phyloP scores from a whole-genome alignment of 2,888 invertebrate species.

The Chrysomela aeneicollis region DNA sequence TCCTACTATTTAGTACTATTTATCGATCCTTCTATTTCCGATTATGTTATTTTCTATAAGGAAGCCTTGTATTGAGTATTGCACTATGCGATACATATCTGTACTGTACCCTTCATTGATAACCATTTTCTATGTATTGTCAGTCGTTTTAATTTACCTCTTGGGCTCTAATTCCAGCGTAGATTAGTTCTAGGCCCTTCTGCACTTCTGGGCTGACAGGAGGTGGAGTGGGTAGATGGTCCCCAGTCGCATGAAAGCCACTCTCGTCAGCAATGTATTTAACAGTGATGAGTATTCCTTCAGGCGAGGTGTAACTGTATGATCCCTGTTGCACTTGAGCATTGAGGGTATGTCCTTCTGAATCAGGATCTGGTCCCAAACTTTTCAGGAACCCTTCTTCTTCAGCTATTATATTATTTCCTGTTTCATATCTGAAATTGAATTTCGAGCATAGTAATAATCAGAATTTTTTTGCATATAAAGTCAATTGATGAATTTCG shows the following conservation, averaged over 20 bases:
- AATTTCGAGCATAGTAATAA: no score
- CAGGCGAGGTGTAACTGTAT: slow-evolving; percentile 81
- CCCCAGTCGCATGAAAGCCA: slow-evolving; percentile 82
- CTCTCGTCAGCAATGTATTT: slow-evolving; percentile 84
- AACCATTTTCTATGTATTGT: no score
- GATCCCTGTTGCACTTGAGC: slow-evolving; percentile 81
- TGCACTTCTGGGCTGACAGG: slow-evolving; percentile 86
- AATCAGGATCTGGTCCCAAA: slow-evolving; percentile 60
- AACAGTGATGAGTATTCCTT: slow-evolving; percentile 77
- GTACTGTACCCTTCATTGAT: no score
- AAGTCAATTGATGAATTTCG: no score
- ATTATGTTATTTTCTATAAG: no score
- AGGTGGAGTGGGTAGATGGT: slow-evolving; percentile 85
- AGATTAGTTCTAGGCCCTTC: slow-evolving; percentile 86
- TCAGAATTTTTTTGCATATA: not conserved
- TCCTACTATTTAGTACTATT: no score
- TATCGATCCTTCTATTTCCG: no score
- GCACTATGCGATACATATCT: no score
- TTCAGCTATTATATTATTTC: slow-evolving; percentile 81
- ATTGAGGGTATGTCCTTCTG: slow-evolving; percentile 69
- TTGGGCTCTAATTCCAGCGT: slow-evolving; percentile 78
- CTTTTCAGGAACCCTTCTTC: slow-evolving; percentile 80
- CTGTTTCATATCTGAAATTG: slow-evolving; percentile 76
- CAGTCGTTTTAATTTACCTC: no score
- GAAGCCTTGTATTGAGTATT: no score